Percentiles rank a stretch among this genome's conserved stretches.
phyloP scores from a whole-genome alignment of 2,797 vertebrate species.

The Nyctibius grandis region DNA sequence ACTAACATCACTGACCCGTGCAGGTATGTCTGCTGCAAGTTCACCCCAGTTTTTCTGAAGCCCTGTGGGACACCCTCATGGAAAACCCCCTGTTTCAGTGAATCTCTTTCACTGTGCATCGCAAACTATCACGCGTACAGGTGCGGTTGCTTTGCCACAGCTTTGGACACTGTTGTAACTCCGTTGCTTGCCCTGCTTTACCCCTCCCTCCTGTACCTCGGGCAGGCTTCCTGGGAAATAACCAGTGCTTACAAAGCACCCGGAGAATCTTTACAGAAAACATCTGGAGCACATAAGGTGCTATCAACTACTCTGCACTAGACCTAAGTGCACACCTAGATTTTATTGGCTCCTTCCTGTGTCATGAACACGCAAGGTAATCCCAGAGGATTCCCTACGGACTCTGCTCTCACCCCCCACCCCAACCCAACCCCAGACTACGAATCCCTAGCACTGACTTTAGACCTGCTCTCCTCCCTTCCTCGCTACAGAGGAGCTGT shows the following conservation, averaged over 20 bases:
- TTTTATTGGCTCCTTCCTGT: neutral
- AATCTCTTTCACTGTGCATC: neutral
- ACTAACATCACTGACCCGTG: neutral
- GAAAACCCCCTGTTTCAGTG: neutral
- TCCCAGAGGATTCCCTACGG: rapidly evolving
- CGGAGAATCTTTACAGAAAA: neutral
- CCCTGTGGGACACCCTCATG: neutral
- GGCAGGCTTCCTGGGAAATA: neutral
- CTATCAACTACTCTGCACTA: neutral
- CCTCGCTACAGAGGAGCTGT: neutral
- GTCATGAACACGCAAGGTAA: neutral
- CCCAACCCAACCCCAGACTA: neutral
- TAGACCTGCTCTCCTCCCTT: neutral
- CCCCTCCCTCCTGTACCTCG: neutral
- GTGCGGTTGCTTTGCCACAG: neutral
- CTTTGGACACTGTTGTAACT: neutral
- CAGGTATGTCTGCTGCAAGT: neutral
- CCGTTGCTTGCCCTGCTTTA: neutral
- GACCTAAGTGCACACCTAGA: neutral
- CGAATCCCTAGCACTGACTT: neutral
- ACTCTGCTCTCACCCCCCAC: neutral
- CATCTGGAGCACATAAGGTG: neutral
- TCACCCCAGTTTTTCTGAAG: neutral
- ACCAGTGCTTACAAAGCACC: neutral
- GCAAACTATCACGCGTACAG: rapidly evolving